Conservation (phyloP, 1,140 invertebrate genomes). For the Gryllus bimaculatus region DNA sequence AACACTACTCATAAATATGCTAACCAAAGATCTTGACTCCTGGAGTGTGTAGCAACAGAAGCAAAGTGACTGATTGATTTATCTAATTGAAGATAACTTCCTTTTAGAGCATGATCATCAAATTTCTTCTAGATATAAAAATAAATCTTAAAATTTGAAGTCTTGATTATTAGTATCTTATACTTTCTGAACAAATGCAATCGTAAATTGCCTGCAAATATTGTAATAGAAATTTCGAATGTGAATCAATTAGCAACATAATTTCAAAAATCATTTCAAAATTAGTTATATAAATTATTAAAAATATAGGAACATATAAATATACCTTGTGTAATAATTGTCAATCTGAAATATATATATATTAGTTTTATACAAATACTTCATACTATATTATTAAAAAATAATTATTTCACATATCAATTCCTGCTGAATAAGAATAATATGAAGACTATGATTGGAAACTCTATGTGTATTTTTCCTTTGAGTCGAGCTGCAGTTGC, state of each 20-base stretch:
- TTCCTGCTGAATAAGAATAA: neutral
- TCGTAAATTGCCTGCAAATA: neutral
- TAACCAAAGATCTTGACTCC: neutral
- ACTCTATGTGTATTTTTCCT: neutral
- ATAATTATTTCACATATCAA: conserved; percentile 6
- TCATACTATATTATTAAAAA: neutral
- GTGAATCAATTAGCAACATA: neutral
- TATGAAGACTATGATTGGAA: neutral
- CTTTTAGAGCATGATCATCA: neutral
- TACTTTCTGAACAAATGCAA: neutral
- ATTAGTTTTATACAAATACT: neutral
- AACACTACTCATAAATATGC: neutral
- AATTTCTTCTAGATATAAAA: neutral
- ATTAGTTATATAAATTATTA: neutral
- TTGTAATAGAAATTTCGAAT: neutral
- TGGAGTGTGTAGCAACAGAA: neutral
- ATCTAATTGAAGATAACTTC: neutral
- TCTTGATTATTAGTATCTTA: neutral
- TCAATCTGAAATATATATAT: neutral
- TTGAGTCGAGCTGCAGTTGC: neutral
- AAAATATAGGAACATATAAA: too few species aligned
- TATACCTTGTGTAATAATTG: too few species aligned
- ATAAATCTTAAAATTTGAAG: neutral
- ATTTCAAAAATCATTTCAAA: neutral
- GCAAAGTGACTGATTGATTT: neutral